Evolutionary conservation across 2,888 invertebrate genomes (phyloP).

Genomic region (Sphaeridia pumilis): DNA sequence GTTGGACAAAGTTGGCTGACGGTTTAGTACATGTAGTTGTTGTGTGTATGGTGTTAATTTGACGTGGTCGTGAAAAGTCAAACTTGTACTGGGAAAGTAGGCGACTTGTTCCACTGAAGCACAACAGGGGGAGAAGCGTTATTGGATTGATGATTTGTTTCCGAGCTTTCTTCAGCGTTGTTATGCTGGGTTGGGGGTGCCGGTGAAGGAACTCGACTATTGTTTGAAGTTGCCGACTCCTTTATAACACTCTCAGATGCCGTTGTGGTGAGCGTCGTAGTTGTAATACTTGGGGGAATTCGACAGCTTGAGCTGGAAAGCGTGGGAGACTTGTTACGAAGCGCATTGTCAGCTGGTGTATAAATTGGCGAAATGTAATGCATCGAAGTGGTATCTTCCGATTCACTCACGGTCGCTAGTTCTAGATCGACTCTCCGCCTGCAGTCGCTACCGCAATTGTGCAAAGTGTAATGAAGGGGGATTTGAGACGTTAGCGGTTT

Average conservation of each 20-base stretch:
- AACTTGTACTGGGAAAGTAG: constrained; percentile 5
- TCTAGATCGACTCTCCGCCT: too few relatives aligned
- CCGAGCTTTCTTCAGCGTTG: background rate
- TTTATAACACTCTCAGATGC: too few relatives aligned
- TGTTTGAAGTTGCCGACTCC: too few relatives aligned
- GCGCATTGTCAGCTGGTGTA: too few relatives aligned
- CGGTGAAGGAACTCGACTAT: background rate
- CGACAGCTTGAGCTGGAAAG: too few relatives aligned
- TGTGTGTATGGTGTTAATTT: background rate
- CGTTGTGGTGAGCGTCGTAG: too few relatives aligned
- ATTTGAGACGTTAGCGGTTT: constrained; percentile 15
- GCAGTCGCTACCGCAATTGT: too few relatives aligned
- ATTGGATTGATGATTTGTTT: background rate
- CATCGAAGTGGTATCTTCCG: too few relatives aligned
- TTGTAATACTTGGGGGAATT: too few relatives aligned
- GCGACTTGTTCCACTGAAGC: constrained; percentile 11
- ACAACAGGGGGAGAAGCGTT: background rate
- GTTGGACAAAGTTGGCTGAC: background rate
- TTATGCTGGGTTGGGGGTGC: background rate
- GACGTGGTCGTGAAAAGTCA: background rate
- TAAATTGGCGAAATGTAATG: too few relatives aligned
- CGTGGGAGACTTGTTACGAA: too few relatives aligned
- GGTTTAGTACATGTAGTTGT: background rate
- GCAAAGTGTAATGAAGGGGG: constrained; percentile 2
- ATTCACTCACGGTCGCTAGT: too few relatives aligned